Percentiles rank a stretch among this genome's conserved stretches.
Conservation (phyloP, 1,140 invertebrate genomes). For the Drosophila tani region DNA sequence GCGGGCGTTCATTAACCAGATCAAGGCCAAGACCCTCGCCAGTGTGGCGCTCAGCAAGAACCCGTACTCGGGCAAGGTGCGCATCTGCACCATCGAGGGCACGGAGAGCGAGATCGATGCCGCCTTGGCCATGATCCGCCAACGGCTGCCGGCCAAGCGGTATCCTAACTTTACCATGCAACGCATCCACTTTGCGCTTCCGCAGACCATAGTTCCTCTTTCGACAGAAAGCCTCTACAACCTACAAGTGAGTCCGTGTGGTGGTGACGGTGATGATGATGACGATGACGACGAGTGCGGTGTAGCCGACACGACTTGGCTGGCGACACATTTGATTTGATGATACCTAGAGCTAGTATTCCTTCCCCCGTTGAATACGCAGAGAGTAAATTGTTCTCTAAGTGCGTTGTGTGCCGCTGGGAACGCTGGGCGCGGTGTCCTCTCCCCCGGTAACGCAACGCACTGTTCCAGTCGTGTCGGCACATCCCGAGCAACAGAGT, state of each 20-base stretch:
- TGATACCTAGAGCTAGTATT: conserved; percentile 20
- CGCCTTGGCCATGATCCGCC: conserved; percentile 92
- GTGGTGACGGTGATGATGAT: conserved; percentile 22
- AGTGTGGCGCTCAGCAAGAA: conserved; percentile 92
- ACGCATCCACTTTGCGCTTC: conserved; percentile 89
- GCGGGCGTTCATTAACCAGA: conserved; percentile 92
- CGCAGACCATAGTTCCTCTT: conserved; percentile 82
- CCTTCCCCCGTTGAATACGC: conserved; percentile 21
- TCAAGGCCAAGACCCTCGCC: conserved; percentile 92
- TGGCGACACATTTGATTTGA: conserved; percentile 2
- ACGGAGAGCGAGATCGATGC: conserved; percentile 90
- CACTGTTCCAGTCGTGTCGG: conserved; percentile 36
- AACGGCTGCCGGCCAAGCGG: conserved; percentile 92
- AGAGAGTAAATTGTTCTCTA: conserved; percentile 25
- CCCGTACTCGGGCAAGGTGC: conserved; percentile 89
- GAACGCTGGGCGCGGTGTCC: too few relatives aligned
- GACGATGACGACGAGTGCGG: conserved; percentile 3
- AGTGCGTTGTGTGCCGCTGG: conserved; percentile 10
- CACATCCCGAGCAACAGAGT: neutral
- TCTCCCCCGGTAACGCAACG: too few relatives aligned
- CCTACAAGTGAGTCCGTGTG: conserved; percentile 64
- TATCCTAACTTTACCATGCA: conserved; percentile 93
- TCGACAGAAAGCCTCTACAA: conserved; percentile 76
- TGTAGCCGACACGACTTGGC: conserved; percentile 19
- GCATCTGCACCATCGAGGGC: conserved; percentile 94